Percentiles rank a stretch among this genome's conserved stretches.
Conservation (phyloP, 2,113 vertebrate species). For the Cathartes aura region DNA sequence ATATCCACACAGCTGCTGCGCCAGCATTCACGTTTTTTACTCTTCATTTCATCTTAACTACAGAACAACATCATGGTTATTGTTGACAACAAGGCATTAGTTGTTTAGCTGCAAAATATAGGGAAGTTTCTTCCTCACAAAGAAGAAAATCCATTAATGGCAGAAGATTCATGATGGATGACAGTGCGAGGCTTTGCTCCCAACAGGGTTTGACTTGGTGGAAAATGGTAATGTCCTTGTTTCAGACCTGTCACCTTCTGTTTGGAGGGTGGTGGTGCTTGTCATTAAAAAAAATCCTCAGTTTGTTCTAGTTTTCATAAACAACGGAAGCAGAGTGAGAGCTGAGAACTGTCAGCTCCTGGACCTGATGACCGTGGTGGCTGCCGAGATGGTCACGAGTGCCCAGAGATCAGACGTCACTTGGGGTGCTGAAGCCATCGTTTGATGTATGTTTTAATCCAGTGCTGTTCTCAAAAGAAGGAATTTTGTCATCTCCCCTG, state of each 20-base stretch:
- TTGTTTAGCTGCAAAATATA: not conserved
- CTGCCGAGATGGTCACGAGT: not conserved
- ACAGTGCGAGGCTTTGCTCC: not conserved
- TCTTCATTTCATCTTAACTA: not conserved
- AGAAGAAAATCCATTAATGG: not conserved
- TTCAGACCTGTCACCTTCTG: not conserved
- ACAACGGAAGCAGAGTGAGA: not conserved
- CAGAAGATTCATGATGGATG: not conserved
- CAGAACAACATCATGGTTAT: not conserved
- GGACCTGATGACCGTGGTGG: rapidly evolving
- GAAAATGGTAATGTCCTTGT: not conserved
- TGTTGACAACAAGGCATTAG: not conserved
- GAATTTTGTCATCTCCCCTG: not conserved
- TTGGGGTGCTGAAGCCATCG: not conserved
- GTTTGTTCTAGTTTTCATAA: not conserved
- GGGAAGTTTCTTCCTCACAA: not conserved
- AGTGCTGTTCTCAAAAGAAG: not conserved
- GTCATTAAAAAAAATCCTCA: not conserved
- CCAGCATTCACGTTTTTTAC: not conserved
- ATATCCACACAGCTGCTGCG: not conserved
- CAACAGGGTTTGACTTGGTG: not conserved
- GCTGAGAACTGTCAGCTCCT: not conserved
- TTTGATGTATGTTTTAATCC: not conserved
- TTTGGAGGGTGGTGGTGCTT: not conserved
- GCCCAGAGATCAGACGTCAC: not conserved